Evolutionary conservation across 2,888 invertebrate genomes (phyloP), one percentile per base, ranked within the genome.

Genomic region (Athalia rosae): DNA sequence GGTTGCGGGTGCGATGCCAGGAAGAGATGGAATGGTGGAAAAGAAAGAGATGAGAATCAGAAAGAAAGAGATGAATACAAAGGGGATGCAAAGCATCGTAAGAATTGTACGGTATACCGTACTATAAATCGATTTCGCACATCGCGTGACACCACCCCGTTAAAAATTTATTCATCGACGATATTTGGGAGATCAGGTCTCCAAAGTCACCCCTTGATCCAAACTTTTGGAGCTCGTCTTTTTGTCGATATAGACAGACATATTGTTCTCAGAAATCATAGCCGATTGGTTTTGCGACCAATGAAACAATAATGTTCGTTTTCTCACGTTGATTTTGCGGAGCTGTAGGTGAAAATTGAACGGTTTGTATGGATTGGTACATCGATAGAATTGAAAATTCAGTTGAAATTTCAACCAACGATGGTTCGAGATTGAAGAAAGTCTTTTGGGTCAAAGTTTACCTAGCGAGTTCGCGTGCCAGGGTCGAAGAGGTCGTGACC

Each of bases 391-490:
- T 67, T 41, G 28, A 53, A 50, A 15, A 62, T 41, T 28, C 4
- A 9, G 28, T 9, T 9, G 4, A 41, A 11, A 41, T 4, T 67
- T 67, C 28, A 50, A 67, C 67, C 67, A 28, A 28, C 28, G 28
- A 28, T 9, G 11, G 67, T 41, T 28, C 50, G 67, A 48, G 48
- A 67, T 67, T 50, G 67, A 50, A n/a, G 67, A 67, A 71, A 71
- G 58, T 71, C 13, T 41, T 71, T 15, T 59, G 58, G 71, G 71
- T 71, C 71, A 71, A 45, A 73, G 76, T 77, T 79, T 56, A 66
- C 64, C 59, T 77, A 56, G 76, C 13, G 76, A 73, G 81, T 81
- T 85, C 83, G 85, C 85, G 85, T 85, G 83, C 81, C 83, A 83
- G 83, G 82, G 83, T 84, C 85, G 80, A 69, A 81, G 71, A 71